Evolutionary conservation across 2,888 invertebrate genomes (phyloP).

Genomic region (Tenthredo amoena): DNA sequence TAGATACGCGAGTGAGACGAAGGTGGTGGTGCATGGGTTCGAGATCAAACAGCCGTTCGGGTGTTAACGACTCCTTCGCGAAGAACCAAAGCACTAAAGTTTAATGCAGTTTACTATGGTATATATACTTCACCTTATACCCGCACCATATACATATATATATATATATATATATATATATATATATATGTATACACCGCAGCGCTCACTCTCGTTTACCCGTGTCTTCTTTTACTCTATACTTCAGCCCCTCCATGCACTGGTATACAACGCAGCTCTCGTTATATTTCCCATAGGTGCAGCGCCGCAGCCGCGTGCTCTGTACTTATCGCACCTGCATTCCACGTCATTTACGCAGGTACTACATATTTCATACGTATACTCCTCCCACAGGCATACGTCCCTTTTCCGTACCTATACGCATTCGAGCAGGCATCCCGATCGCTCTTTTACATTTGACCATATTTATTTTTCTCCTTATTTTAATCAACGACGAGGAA

Average conservation of each 20-base stretch:
- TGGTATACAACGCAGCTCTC: background rate
- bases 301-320: background rate
- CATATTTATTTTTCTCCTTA: too few relatives aligned
- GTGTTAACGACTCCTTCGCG: slow-evolving; percentile 64
- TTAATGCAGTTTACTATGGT: slow-evolving; percentile 59
- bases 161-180: too few relatives aligned
- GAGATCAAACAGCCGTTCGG: slow-evolving; percentile 65
- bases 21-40: slow-evolving; percentile 59
- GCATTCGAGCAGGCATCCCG: too few relatives aligned
- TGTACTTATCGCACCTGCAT: slow-evolving; percentile 38
- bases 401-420: too few relatives aligned
- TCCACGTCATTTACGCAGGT: background rate
- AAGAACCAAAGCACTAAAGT: slow-evolving; percentile 59
- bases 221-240: background rate
- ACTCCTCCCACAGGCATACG: too few relatives aligned
- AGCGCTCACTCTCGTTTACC: slow-evolving; percentile 15
- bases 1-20: slow-evolving; percentile 50
- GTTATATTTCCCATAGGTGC: slow-evolving; percentile 15
- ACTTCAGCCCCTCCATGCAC: background rate
- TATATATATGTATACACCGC: too few relatives aligned
- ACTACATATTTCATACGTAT: too few relatives aligned
- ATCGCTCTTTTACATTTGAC: too few relatives aligned
- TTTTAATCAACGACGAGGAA: too few relatives aligned
- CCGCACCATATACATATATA: background rate
- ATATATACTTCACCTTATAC: slow-evolving; percentile 37